A percentile compares a stretch with the other conserved stretches of the same genome.
These are phyloP conservation scores for Gymnosoma rotundatum DNA, from an alignment of 2,888 invertebrate genomes.

Conservation along the genomic window DNA sequence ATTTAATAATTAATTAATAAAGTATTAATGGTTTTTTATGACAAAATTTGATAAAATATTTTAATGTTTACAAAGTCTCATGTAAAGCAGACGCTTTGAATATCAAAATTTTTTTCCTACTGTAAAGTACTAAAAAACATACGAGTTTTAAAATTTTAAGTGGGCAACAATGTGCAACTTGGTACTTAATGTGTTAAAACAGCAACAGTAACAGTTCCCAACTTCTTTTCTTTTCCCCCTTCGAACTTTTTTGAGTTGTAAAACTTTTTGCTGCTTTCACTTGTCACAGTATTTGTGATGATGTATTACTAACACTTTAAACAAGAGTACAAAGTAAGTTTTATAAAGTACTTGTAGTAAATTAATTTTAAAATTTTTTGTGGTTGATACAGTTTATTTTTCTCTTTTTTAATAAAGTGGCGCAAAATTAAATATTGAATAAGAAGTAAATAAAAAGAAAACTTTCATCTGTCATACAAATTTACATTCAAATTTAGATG, in stretches of 20 bases:
- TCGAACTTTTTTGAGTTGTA: constrained; percentile 32
- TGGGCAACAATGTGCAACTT: no score
- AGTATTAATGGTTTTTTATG: no score
- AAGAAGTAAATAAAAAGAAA: constrained; percentile 18
- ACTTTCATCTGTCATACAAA: constrained; percentile 50
- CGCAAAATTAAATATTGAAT: constrained; percentile 28
- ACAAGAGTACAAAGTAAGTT: constrained; percentile 23
- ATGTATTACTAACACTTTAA: constrained; percentile 63
- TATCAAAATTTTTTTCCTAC: no score
- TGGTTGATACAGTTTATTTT: constrained; percentile 37
- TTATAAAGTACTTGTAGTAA: constrained; percentile 29
- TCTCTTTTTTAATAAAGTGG: constrained; percentile 1
- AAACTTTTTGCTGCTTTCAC: constrained; percentile 36
- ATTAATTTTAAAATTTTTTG: constrained; percentile 61
- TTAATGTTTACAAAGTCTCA: no score
- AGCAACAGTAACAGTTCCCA: constrained; percentile 3
- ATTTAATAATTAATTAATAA: no score
- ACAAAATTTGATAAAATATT: no score
- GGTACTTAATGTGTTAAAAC: background rate
- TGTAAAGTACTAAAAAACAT: no score
- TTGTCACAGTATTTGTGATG: constrained; percentile 56
- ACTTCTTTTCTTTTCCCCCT: background rate
- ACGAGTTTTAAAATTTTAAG: no score
- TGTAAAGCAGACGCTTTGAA: no score
- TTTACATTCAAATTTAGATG: background rate